Conservation (phyloP, 2,113 vertebrate species). For the Malurus melanocephalus region DNA sequence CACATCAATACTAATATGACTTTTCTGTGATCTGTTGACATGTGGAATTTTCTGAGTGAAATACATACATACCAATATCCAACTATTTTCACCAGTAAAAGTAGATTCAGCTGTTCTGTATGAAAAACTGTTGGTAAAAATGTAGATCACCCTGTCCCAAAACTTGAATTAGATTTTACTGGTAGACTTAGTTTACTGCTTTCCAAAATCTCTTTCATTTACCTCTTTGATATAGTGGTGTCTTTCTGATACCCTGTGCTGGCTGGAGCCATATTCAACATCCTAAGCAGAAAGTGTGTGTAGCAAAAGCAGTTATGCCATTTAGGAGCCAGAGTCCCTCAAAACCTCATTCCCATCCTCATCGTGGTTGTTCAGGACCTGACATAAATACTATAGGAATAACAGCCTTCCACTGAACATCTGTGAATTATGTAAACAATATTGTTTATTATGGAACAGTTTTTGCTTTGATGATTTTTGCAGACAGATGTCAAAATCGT, state of each 20-base stretch:
- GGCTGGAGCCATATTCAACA: not conserved
- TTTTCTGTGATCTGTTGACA: slow-evolving; percentile 61
- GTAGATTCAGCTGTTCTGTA: not conserved
- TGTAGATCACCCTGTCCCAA: not conserved
- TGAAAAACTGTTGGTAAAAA: not conserved
- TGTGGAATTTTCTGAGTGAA: slow-evolving; percentile 45
- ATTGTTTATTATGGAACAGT: not conserved
- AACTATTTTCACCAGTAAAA: not conserved
- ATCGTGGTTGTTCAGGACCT: not conserved
- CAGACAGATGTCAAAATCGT: not conserved
- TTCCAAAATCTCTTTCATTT: not conserved
- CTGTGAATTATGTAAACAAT: not conserved
- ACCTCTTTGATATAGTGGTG: not conserved
- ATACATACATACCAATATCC: slow-evolving; percentile 28
- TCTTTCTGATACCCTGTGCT: not conserved
- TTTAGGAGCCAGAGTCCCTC: not conserved
- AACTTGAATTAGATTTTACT: not conserved
- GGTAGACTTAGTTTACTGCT: not conserved
- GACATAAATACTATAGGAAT: not conserved
- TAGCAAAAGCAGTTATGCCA: not conserved
- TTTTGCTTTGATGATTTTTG: not conserved
- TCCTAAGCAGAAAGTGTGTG: not conserved
- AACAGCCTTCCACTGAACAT: not conserved
- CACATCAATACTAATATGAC: slow-evolving; percentile 60
- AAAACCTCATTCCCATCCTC: not conserved